Percentiles rank a stretch among this genome's conserved stretches.
These are phyloP conservation scores for Drosophila guanche DNA, from an alignment of 1,140 invertebrate species.

Conservation along the genomic window DNA sequence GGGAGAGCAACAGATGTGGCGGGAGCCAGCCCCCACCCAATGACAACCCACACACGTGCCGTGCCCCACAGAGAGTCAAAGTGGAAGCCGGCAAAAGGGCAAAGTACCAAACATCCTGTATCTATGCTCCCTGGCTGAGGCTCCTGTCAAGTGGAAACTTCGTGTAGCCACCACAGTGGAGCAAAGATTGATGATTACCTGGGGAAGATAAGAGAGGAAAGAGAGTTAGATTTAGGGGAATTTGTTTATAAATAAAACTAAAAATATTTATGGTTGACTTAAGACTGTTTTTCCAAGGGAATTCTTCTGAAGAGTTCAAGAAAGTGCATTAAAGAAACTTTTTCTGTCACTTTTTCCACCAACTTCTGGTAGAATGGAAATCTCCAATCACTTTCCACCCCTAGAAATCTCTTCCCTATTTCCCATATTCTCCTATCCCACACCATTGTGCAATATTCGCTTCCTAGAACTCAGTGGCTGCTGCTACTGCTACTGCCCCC, in stretches of 20 bases:
- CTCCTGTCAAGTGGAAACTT: slow-evolving; percentile 41
- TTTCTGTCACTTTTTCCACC: too few species aligned
- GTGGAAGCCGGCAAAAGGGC: slow-evolving; percentile 57
- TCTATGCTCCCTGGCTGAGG: slow-evolving; percentile 2
- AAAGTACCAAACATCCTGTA: slow-evolving; percentile 50
- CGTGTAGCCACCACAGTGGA: slow-evolving; percentile 17
- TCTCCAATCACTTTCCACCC: not conserved
- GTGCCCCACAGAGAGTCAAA: not conserved
- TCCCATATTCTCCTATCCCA: not conserved
- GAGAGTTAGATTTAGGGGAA: too few species aligned
- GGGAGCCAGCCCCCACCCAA: slow-evolving; percentile 3
- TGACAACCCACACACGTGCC: slow-evolving; percentile 57
- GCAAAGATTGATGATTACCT: not conserved
- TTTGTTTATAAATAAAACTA: too few species aligned
- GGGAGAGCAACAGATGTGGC: slow-evolving; percentile 1
- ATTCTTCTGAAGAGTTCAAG: too few species aligned
- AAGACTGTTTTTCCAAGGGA: too few species aligned
- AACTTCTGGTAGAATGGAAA: too few species aligned
- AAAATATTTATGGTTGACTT: too few species aligned
- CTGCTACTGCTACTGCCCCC: not conserved
- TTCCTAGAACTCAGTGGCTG: not conserved
- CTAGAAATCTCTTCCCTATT: not conserved
- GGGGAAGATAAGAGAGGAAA: not conserved
- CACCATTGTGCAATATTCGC: too few species aligned
- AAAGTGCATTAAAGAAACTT: too few species aligned